Evolutionary conservation across 1,140 invertebrate genomes (phyloP), one percentile per base, ranked within the genome.

Genomic region (Hormaphis cornu): DNA sequence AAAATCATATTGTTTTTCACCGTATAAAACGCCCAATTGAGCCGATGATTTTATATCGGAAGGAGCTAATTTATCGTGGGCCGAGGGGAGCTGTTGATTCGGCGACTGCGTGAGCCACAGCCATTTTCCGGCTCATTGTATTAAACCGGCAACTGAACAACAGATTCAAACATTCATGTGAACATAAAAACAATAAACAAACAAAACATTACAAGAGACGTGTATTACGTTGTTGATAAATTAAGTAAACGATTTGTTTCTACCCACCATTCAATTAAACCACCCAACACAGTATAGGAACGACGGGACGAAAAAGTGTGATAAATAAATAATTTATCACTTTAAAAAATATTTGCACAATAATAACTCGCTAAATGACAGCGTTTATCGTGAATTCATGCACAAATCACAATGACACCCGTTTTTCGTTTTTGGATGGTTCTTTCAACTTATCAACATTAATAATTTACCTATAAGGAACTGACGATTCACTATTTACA

Each of bases 61-160:
- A 63, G 58, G 22, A 63, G 58, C 42, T 40, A 63, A 63, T 63
- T 63, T 63, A 46, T 30, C 54, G 3, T 58, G 24, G 20, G 20
- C 54, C 35, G 22, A 40, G 54, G n/a, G 54, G 54, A 58, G 54
- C 33, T 35, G 16, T 40, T 58, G 16, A 58, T 58, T 40, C 54
- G 20, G 10, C 20, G 3, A n/a, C 7, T 7, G 14, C 54, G 20
- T 18, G 20, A 22, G 20, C 53, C 14, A 22, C 33, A 33, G n/a
- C n/a, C 33, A 20, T 10, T 22, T 37, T 18, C 18, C 0, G 22
- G 8, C 28, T 61, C 18, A 61, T 61, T 61, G 58, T 63, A 44
- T 63, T 46, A 18, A 63, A 63, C 30, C 18, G 28, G 22, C 26
- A 20, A 14, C 9, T 4, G n/a, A 63, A 44, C 14, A 24, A 10